Percentiles rank a stretch among this genome's conserved stretches.
These are phyloP conservation scores for Ericerus pela DNA, from an alignment of 1,140 invertebrate genomes.

Conservation along the genomic window DNA sequence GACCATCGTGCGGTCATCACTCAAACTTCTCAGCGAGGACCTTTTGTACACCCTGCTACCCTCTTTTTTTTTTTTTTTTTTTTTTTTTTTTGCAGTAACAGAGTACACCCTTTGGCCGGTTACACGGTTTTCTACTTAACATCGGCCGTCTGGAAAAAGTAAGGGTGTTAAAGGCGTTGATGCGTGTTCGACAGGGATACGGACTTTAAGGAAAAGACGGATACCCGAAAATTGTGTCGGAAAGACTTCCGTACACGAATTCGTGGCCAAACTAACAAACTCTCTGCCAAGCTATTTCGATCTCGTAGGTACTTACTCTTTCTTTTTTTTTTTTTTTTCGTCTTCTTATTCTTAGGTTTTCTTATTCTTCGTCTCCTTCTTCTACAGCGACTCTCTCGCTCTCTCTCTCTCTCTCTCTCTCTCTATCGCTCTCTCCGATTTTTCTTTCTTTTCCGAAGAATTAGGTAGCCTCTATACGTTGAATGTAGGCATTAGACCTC, in stretches of 20 bases:
- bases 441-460: too few species aligned
- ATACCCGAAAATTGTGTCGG: conserved; percentile 3
- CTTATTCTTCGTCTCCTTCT: too few species aligned
- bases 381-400: too few species aligned
- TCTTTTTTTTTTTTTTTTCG: too few species aligned
- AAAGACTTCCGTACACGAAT: conserved; percentile 8
- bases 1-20: conserved; percentile 11
- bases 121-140: conserved; percentile 12
- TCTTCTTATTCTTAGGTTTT: too few species aligned
- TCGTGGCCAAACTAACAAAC: conserved; percentile 11
- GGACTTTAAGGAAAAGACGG: conserved; percentile 7
- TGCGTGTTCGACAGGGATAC: conserved; percentile 9
- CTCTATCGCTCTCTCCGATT: too few species aligned
- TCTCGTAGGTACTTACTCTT: too few species aligned
- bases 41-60: conserved; percentile 3
- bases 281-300: conserved; percentile 5
- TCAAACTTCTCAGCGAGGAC: conserved; percentile 10
- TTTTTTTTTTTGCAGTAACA: too few species aligned
- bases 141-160: conserved; percentile 11
- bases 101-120: conserved; percentile 7
- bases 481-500: too few species aligned
- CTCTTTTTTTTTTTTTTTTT: too few species aligned
- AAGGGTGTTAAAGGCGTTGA: conserved; percentile 11
- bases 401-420: too few species aligned
- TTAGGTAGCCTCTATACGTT: too few species aligned